Evolutionary conservation across 1,140 invertebrate genomes (phyloP).

Genomic region (Mesaphorura yosii): DNA sequence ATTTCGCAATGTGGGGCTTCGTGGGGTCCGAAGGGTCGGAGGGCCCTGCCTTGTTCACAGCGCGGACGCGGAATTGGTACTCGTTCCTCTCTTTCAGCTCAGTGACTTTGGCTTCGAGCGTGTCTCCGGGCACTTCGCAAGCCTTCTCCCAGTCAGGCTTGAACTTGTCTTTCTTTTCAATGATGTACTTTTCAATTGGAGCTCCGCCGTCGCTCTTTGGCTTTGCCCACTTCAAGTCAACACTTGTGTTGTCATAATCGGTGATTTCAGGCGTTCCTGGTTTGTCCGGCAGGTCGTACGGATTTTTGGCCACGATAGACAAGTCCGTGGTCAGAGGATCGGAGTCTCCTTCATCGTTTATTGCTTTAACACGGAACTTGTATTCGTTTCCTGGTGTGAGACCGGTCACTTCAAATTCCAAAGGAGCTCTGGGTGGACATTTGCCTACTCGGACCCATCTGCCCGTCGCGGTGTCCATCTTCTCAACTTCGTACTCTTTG

Average conservation of each 20-base stretch:
- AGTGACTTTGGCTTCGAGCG: slow-evolving; percentile 62
- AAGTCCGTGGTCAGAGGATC: slow-evolving; percentile 77
- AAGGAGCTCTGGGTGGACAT: slow-evolving; percentile 56
- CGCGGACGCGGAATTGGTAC: slow-evolving; percentile 88
- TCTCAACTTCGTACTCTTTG: slow-evolving; percentile 72
- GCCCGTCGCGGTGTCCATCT: slow-evolving; percentile 49
- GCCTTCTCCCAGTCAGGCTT: slow-evolving; percentile 70
- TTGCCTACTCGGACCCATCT: slow-evolving; percentile 79
- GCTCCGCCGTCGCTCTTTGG: slow-evolving; percentile 88
- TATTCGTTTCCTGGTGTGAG: slow-evolving; percentile 85
- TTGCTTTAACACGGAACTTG: slow-evolving; percentile 88
- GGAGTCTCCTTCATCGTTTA: slow-evolving; percentile 91
- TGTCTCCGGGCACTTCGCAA: slow-evolving; percentile 64
- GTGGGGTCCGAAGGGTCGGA: slow-evolving; percentile 79
- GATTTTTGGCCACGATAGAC: slow-evolving; percentile 86
- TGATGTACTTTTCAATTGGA: slow-evolving; percentile 90
- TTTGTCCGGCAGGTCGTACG: slow-evolving; percentile 65
- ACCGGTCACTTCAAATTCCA: slow-evolving; percentile 77
- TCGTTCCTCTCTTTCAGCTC: slow-evolving; percentile 81
- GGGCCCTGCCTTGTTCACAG: slow-evolving; percentile 90
- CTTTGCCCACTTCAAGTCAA: slow-evolving; percentile 84
- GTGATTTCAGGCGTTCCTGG: slow-evolving; percentile 79
- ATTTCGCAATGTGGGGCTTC: slow-evolving; percentile 79
- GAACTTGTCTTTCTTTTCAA: slow-evolving; percentile 85
- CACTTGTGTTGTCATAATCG: slow-evolving; percentile 86